Evolutionary conservation across 2,888 invertebrate species (phyloP), one percentile per base, ranked within the genome.

Genomic region (Rhagonycha fulva): DNA sequence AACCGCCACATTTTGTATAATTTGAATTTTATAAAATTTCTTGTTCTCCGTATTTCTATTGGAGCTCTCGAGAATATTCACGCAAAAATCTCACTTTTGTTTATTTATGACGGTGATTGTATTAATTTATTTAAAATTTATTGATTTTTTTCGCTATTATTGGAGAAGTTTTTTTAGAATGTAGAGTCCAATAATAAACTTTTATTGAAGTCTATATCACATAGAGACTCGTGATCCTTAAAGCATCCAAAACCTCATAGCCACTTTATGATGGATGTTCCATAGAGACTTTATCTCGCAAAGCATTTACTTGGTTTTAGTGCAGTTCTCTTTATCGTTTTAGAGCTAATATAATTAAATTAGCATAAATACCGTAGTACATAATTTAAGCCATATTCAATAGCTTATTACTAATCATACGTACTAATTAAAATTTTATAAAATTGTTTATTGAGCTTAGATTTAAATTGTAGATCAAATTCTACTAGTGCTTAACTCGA

Each of bases 221-320:
- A 68, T 30, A 32, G 68, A 32, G 32, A 62, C 62, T 62, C 62
- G 72, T 70, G 74, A 74, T 74, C 74, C 74, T 63, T 63, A 32
- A 74, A 74, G 70, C 67, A 63, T 74, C 70, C 63, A 70, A 66
- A 70, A 74, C 66, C 70, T 70, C 14, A 70, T 28, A 74, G 70
- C 74, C 66, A 74, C 74, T 74, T 74, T 70, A 74, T 74, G 74
- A 74, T 74, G 70, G 74, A 74, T 74, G 74, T 70, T 74, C 70
- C 62, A 66, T 24, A 24, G 63, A 66, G 63, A 66, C 63, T 66
- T 66, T 66, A 68, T 68, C 72, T 61, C 66, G 26, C 28, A 72
- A 72, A 72, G 62, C 62, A 61, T 72, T 68, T 14, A 68, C 72
- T 72, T 62, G 68, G 68, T 72, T 72, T 68, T 67, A 66, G 14